Base-by-base conservation (phyloP, 1,140 invertebrate genomes). In the Hyposmocoma kahamanoa region DNA sequence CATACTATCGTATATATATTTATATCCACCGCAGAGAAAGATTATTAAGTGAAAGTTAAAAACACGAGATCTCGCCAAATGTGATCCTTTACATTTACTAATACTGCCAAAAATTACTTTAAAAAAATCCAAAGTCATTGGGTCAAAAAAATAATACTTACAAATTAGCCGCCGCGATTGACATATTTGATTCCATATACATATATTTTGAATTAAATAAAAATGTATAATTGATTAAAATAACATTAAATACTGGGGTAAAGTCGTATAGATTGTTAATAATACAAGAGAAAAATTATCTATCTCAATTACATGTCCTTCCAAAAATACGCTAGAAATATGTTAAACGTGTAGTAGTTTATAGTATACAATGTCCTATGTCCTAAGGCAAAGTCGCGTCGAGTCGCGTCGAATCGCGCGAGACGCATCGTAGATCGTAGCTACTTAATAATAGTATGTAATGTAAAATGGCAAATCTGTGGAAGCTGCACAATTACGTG, bases 1-100 rank as follows among this genome's bases (percentile, higher is more conserved):
- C 39, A 66, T 10, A 50, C 71, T 77, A 80, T 80, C 77, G 80
- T 84, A 84, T 80, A 83, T 64, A 72, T 79, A 81, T 84, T 72
- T 80, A 81, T 84, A 79, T 69, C 73, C 77, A 80, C 73, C 72
- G 58, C 70, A 80, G 48, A 69, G 63, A 56, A 69, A 68, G 56
- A 50, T 42, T 63, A 71, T 48, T 60, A 50, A 71, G 63, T 72
- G 72, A 80, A 79, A 66, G 63, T 56, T 60, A 66, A 50, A 67
- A 66, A 70, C 55, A 59, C 62, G 74, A 83, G 76, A 80, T 80
- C 76, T 63, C 66, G 67, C 67, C 72, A 67, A 62, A 59, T 68
- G 59, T 61, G 55, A 49, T 56, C 47, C 53, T 41, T 45, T 47
- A 53, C 49, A 56, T 54, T 52, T 59, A 69, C 55, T 84, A 81